Percentiles rank a stretch among this genome's conserved stretches.
Conservation (phyloP, 2,888 invertebrate genomes). For the Erebia aethiops region DNA sequence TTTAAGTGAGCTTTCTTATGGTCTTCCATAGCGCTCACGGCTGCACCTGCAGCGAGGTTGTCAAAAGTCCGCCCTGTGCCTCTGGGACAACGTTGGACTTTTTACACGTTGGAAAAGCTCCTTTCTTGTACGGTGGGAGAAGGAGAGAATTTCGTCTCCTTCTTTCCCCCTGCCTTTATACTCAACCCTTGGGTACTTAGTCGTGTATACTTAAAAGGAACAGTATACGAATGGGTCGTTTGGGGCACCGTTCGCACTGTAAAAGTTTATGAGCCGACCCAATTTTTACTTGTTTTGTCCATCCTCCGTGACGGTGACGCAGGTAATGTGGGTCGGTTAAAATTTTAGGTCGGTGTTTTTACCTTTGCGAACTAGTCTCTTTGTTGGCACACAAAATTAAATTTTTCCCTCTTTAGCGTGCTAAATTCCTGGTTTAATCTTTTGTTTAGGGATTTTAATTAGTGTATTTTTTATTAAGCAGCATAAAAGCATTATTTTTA, state of each 20-base stretch:
- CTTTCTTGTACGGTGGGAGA: no score
- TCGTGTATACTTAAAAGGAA: background rate
- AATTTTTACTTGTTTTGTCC: slow-evolving; percentile 47
- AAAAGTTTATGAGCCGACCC: slow-evolving; percentile 56
- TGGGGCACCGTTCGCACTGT: slow-evolving; percentile 40
- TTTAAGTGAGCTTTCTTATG: no score
- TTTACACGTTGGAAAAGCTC: no score
- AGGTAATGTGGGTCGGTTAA: slow-evolving; percentile 16
- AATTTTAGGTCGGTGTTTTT: slow-evolving; percentile 15
- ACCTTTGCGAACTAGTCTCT: background rate
- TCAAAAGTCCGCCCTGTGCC: no score
- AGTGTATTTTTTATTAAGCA: background rate
- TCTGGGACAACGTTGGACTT: no score
- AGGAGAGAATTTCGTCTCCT: no score
- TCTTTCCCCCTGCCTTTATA: no score
- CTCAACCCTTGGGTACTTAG: no score
- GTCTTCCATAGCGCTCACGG: no score
- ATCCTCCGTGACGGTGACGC: slow-evolving; percentile 35
- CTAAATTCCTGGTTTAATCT: background rate
- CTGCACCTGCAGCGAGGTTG: no score
- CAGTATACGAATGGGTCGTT: slow-evolving; percentile 29
- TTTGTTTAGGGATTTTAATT: background rate
- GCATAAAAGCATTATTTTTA: background rate
- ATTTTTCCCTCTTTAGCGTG: background rate
- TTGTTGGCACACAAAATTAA: slow-evolving; percentile 5